A percentile compares a stretch with the other conserved stretches of the same genome.
phyloP scores from a whole-genome alignment of 2,888 invertebrate species.

The Hydraecia micacea region DNA sequence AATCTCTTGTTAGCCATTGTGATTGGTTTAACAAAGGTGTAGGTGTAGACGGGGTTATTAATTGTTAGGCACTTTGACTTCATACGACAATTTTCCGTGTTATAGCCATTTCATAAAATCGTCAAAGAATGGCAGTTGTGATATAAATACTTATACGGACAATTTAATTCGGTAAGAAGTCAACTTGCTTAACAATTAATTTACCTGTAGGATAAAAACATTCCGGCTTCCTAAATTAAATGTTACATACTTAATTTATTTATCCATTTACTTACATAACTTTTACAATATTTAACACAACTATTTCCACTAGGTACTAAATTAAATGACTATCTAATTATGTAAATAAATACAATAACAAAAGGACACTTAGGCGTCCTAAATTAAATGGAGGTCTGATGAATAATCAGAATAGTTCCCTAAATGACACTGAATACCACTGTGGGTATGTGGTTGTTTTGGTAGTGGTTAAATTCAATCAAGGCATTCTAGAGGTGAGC shows the following conservation, averaged over 20 bases:
- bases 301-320: too few species aligned
- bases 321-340: too few species aligned
- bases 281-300: too few species aligned
- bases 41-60: not conserved
- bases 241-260: too few species aligned
- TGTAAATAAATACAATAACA: too few species aligned
- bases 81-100: not conserved
- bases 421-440: slow-evolving; percentile 15
- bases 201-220: not conserved
- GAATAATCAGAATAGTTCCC: slow-evolving; percentile 15
- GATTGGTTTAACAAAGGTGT: not conserved
- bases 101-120: not conserved
- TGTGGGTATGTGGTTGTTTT: slow-evolving; percentile 6
- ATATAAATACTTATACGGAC: not conserved
- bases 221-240: too few species aligned
- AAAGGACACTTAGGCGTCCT: too few species aligned
- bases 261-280: too few species aligned
- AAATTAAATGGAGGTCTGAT: not conserved
- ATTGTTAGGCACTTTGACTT: not conserved
- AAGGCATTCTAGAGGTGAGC: slow-evolving; percentile 49
- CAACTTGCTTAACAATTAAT: not conserved
- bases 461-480: slow-evolving; percentile 37
- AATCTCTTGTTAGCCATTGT: not conserved
- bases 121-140: not conserved
- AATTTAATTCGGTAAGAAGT: not conserved